These are phyloP conservation scores for Girardinichthys multiradiatus DNA, from an alignment of 2,113 vertebrate genomes.

Conservation along the genomic window DNA sequence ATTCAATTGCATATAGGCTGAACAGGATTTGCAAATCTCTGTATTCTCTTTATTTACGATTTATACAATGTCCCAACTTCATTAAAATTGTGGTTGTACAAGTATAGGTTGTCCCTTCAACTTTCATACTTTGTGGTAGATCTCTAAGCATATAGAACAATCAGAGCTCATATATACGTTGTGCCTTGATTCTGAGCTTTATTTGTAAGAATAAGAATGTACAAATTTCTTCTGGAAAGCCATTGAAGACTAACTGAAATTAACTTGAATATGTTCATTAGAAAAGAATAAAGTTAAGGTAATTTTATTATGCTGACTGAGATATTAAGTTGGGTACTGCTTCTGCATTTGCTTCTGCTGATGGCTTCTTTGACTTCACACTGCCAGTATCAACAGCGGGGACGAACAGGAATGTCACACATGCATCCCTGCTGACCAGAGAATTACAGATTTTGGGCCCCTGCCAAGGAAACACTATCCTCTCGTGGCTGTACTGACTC, in stretches of 20 bases:
- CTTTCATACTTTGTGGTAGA: too few relatives aligned
- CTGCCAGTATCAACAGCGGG: constrained; percentile 81
- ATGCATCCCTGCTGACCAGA: constrained; percentile 82
- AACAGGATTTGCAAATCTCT: too few relatives aligned
- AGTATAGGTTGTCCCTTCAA: too few relatives aligned
- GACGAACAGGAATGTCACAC: constrained; percentile 80
- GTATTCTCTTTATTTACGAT: too few relatives aligned
- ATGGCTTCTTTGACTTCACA: constrained; percentile 76
- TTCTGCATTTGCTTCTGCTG: neutral
- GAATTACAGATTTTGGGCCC: constrained; percentile 85
- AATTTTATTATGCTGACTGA: neutral
- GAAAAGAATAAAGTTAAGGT: neutral
- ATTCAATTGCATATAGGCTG: too few relatives aligned
- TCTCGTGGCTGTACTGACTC: constrained; percentile 87
- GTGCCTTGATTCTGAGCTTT: neutral
- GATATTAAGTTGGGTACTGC: neutral
- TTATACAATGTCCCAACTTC: too few relatives aligned
- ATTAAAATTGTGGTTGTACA: too few relatives aligned
- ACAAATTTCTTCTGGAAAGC: neutral
- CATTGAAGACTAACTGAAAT: neutral
- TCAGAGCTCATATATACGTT: too few relatives aligned
- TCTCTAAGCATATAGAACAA: too few relatives aligned
- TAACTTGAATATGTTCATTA: neutral
- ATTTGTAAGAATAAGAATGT: neutral
- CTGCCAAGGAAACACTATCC: constrained; percentile 90